A percentile compares a stretch with the other conserved stretches of the same genome.
Evolutionary conservation across 35 echinoderm and acorn worm species (phyloP).

Genomic region (Eucidaris tribuloides): DNA sequence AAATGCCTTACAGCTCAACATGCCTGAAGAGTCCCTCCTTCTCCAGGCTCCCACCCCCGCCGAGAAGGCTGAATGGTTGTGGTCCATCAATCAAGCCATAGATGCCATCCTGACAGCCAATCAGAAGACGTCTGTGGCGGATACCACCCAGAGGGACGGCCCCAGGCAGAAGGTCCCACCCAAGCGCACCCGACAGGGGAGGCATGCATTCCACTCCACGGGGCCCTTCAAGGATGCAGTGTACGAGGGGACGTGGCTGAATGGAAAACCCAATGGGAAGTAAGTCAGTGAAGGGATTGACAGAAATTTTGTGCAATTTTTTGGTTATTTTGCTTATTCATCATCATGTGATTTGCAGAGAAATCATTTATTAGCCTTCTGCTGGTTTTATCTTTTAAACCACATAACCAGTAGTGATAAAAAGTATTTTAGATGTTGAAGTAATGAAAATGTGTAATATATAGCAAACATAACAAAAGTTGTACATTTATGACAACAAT

Average conservation of each 20-base stretch:
- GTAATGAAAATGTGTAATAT: too few species aligned
- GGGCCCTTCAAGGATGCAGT: constrained; percentile 70
- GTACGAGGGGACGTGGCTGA: constrained; percentile 88
- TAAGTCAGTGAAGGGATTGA: too few species aligned
- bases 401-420: too few species aligned
- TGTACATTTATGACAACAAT: too few species aligned
- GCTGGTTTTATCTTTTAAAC: too few species aligned
- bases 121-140: constrained; percentile 37
- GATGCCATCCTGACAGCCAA: constrained; percentile 58
- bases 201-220: constrained; percentile 54
- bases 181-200: constrained; percentile 68
- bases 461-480: too few species aligned
- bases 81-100: constrained; percentile 93
- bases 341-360: too few species aligned
- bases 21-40: constrained; percentile 65
- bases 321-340: too few species aligned
- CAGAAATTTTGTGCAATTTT: too few species aligned
- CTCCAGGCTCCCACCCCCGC: constrained; percentile 55
- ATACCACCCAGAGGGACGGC: constrained; percentile 4
- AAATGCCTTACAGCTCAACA: constrained; percentile 78
- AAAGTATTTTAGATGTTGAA: too few species aligned
- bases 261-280: constrained; percentile 94
- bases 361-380: too few species aligned
- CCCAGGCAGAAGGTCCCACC: constrained; percentile 52
- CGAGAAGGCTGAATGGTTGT: constrained; percentile 93